These are phyloP conservation scores for Clarias magur DNA, from an alignment of 2,113 vertebrate species.

Conservation along the genomic window DNA sequence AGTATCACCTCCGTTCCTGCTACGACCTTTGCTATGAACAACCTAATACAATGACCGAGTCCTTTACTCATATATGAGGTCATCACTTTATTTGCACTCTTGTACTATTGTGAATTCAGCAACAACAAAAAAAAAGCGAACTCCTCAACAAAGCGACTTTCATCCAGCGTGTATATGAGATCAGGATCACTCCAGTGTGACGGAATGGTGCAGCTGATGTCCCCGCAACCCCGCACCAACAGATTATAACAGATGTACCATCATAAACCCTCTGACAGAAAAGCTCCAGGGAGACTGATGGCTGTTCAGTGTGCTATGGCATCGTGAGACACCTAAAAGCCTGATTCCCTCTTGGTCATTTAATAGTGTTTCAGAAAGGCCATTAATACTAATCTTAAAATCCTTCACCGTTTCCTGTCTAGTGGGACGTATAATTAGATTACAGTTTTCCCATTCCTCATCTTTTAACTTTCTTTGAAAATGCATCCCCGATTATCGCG, in stretches of 20 bases:
- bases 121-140: not conserved
- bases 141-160: conserved; percentile 12
- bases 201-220: conserved; percentile 33
- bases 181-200: conserved; percentile 32
- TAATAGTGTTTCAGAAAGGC: conserved; percentile 55
- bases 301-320: conserved; percentile 23
- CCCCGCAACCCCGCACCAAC: conserved; percentile 29
- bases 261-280: conserved; percentile 46
- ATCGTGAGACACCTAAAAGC: conserved; percentile 40
- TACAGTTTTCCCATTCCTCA: conserved; percentile 44
- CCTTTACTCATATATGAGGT: not conserved
- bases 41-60: not conserved
- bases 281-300: conserved; percentile 36
- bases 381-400: conserved; percentile 61
- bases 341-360: conserved; percentile 37
- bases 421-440: conserved; percentile 57
- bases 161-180: conserved; percentile 23
- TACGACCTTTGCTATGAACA: not conserved
- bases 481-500: conserved; percentile 49
- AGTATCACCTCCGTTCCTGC: not conserved
- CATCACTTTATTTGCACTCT: not conserved
- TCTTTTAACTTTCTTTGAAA: conserved; percentile 44
- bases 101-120: not conserved
- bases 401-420: conserved; percentile 41
- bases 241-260: conserved; percentile 38